A percentile compares a stretch with the other conserved stretches of the same genome.
These are phyloP conservation scores for Xenopus tropicalis DNA, from an alignment of 2,113 vertebrate genomes.

Conservation along the genomic window UCB_Xtro_10.0 CM004444.2:150852001-150852500, in stretches of 20 bases:
- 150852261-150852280: conserved; percentile 76
- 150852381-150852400: conserved; percentile 82
- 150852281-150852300: background rate
- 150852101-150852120: too few species aligned
- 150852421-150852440: conserved; percentile 82
- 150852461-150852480: background rate
- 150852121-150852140: too few species aligned
- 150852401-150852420: conserved; percentile 73
- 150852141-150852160: conserved; percentile 12
- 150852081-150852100: too few species aligned
- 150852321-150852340: background rate
- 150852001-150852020: too few species aligned
- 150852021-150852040: too few species aligned
- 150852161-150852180: conserved; percentile 60
- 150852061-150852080: too few species aligned
- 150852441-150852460: conserved; percentile 5
- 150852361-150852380: conserved; percentile 85
- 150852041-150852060: too few species aligned
- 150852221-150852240: conserved; percentile 63
- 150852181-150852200: conserved; percentile 72
- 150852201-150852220: conserved; percentile 71
- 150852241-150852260: conserved; percentile 82
- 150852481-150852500: too few species aligned
- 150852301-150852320: background rate
- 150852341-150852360: conserved; percentile 60